These are phyloP conservation scores for Rhaphigaster nebulosa DNA, from an alignment of 2,888 invertebrate genomes.

Conservation along the genomic window DNA sequence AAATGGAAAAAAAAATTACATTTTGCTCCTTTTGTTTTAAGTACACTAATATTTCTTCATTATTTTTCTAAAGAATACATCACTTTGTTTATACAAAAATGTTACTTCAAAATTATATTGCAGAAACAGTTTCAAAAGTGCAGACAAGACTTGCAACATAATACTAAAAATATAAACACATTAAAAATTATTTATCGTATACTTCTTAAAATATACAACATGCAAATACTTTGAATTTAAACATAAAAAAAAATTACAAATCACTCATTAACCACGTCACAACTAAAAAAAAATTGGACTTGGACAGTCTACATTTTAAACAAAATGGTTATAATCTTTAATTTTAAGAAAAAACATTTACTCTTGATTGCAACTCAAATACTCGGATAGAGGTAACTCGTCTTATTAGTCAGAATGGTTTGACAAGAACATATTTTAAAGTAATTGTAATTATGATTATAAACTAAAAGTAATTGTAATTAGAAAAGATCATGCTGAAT, in stretches of 20 bases:
- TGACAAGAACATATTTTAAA: too few species aligned
- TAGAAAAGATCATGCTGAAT: too few species aligned
- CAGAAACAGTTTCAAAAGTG: neutral
- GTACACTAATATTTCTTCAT: neutral
- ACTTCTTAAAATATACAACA: constrained; percentile 22
- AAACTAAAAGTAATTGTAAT: too few species aligned
- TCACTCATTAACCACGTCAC: neutral
- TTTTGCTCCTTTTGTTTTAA: neutral
- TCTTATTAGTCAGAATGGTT: too few species aligned
- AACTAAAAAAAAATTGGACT: neutral
- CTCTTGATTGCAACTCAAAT: too few species aligned
- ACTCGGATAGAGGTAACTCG: too few species aligned
- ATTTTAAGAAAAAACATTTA: neutral
- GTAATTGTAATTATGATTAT: too few species aligned
- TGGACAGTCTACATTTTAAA: neutral
- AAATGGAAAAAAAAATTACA: neutral
- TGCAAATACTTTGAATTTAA: neutral
- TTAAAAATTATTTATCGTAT: neutral
- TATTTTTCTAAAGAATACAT: neutral
- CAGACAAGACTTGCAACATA: neutral
- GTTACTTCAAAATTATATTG: neutral
- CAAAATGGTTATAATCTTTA: neutral
- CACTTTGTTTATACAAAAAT: neutral
- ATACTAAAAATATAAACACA: neutral
- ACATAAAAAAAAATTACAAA: neutral